Evolutionary conservation across 2,113 vertebrate species (phyloP).

Genomic region (Stigmatopora nigra): DNA sequence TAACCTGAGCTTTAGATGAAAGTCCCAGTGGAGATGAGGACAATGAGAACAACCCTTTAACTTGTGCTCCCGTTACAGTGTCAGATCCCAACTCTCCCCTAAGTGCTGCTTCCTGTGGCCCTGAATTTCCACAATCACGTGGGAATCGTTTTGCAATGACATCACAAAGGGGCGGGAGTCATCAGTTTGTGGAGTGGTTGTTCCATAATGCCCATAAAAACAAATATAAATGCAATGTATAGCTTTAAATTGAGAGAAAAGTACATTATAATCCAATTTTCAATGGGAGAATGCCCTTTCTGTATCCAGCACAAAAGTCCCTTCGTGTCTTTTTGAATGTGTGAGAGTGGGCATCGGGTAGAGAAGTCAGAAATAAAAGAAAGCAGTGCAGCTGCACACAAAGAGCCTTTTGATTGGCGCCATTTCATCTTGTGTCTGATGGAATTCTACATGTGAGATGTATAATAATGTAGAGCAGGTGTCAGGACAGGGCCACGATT

Average conservation of each 20-base stretch:
- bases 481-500: conserved; percentile 26
- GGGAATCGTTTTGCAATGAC: conserved; percentile 36
- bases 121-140: conserved; percentile 24
- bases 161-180: conserved; percentile 31
- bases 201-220: background rate
- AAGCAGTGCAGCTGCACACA: conserved; percentile 59
- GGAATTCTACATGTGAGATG: conserved; percentile 35
- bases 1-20: conserved; percentile 43
- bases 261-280: conserved; percentile 6
- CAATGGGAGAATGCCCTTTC: conserved; percentile 29
- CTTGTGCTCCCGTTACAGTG: conserved; percentile 17
- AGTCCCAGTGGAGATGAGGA: conserved; percentile 25
- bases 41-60: conserved; percentile 14
- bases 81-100: conserved; percentile 10
- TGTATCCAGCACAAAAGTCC: conserved; percentile 39
- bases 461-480: conserved; percentile 48
- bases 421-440: conserved; percentile 23
- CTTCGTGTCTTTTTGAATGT: conserved; percentile 21
- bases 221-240: background rate
- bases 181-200: conserved; percentile 8
- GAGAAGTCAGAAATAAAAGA: conserved; percentile 34
- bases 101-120: conserved; percentile 25
- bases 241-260: background rate
- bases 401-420: conserved; percentile 54
- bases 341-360: conserved; percentile 26